Conservation (phyloP, 2,888 invertebrate species). For the Melanotus villosus region DNA sequence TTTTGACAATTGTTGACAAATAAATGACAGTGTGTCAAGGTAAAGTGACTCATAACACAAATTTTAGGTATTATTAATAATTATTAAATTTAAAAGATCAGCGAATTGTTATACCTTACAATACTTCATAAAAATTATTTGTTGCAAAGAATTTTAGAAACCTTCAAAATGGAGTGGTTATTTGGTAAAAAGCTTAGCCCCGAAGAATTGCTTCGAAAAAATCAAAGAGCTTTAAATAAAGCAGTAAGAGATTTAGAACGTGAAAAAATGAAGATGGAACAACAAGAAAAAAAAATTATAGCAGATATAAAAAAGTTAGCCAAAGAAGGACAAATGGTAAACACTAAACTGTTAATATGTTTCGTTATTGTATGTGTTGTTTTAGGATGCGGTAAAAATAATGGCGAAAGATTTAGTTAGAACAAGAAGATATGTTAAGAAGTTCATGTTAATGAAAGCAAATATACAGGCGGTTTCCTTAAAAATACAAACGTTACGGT, state of each 20-base stretch:
- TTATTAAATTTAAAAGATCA: neutral
- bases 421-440: constrained; percentile 95
- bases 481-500: constrained; percentile 97
- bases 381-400: constrained; percentile 97
- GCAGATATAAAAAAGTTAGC: constrained; percentile 98
- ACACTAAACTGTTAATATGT: neutral
- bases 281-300: constrained; percentile 99
- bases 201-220: constrained; percentile 98
- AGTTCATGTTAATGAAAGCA: constrained; percentile 99
- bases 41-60: constrained; percentile 8
- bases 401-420: constrained; percentile 99
- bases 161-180: constrained; percentile 88
- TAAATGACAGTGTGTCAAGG: neutral
- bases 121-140: neutral
- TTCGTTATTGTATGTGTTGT: constrained; percentile 41
- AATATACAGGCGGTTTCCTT: constrained; percentile 98
- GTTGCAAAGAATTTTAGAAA: too few species aligned
- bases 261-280: constrained; percentile 95
- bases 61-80: neutral
- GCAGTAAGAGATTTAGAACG: constrained; percentile 98
- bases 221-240: constrained; percentile 97
- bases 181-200: constrained; percentile 97
- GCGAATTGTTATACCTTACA: neutral
- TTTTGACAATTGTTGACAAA: too few species aligned
- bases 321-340: constrained; percentile 98